Conservation (phyloP, 2,888 invertebrate species). For the Erynnis tages region DNA sequence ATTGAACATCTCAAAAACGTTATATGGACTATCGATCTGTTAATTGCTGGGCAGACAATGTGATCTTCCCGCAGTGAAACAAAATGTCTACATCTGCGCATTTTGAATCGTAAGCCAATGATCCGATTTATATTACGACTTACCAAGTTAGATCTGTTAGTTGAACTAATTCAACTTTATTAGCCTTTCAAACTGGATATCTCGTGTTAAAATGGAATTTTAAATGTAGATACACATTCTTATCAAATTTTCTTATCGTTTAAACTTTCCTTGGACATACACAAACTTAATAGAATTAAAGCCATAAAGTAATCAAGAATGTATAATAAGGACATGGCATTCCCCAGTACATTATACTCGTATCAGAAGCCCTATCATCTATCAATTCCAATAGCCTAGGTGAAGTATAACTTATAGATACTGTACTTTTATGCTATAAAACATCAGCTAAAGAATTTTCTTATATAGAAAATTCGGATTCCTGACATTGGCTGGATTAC, state of each 20-base stretch:
- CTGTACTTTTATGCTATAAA: constrained; percentile 18
- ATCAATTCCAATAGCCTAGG: constrained; percentile 26
- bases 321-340: constrained; percentile 17
- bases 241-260: too few species aligned
- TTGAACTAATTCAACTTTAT: constrained; percentile 21
- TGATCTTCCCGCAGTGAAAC: constrained; percentile 10
- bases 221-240: neutral
- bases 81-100: constrained; percentile 20
- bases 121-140: constrained; percentile 23
- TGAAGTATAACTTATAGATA: constrained; percentile 21
- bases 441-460: constrained; percentile 23
- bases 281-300: neutral
- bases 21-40: constrained; percentile 30
- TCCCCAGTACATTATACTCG: neutral
- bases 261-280: too few species aligned
- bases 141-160: constrained; percentile 17
- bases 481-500: constrained; percentile 15
- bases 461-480: constrained; percentile 23
- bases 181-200: constrained; percentile 2
- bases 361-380: constrained; percentile 15
- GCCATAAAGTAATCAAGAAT: constrained; percentile 1
- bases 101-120: constrained; percentile 20
- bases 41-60: constrained; percentile 23
- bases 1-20: constrained; percentile 53
- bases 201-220: neutral